Base-by-base conservation (phyloP, 1,140 invertebrate genomes). In the Drosophila ohnishii region DNA sequence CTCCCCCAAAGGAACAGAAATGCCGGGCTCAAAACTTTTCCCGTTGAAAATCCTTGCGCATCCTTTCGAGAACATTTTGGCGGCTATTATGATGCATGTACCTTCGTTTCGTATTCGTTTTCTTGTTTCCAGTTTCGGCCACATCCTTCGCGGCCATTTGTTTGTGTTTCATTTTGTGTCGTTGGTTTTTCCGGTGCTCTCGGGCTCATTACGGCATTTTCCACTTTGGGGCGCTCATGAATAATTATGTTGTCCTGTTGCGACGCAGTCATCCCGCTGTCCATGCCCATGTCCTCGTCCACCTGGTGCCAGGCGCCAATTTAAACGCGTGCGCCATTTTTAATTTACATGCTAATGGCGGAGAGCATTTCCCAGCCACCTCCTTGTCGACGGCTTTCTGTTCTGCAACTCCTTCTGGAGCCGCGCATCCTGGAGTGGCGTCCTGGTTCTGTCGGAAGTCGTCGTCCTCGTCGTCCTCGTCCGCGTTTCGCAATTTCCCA, bases 291-390 rank as follows among this genome's bases (percentile, higher is more conserved):
- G 51, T 55, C 19, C 51, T 37, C 19, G 51, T 25, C 73, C 57
- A 74, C 71, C 59, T 62, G 58, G 51, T 10, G 65, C 42, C 28
- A 48, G 57, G 73, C 66, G 77, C 64, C 78, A 81, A 72, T 76
- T 80, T 80, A 76, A 80, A 61, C 66, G 73, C 78, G 78, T 80
- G 45, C 67, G 59, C 78, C 78, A 80, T 81, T 81, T 80, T 81
- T 81, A 81, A 81, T 81, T 81, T 81, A 81, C 78, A 80, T 80
- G 78, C 70, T 81, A 81, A 81, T 81, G 72, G 73, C 60, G 62
- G 62, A 53, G 62, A 80, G 60, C 79, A 81, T 81, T 81, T 53
- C 47, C 45, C 71, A 65, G 59, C 40, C 76, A 73, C 75, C 77
- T 71, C 60, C 60, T 56, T 77, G 75, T 70, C 62, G 64, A 62